Base-by-base conservation (phyloP, 1,140 invertebrate species). In the Drosophila azteca region DNA sequence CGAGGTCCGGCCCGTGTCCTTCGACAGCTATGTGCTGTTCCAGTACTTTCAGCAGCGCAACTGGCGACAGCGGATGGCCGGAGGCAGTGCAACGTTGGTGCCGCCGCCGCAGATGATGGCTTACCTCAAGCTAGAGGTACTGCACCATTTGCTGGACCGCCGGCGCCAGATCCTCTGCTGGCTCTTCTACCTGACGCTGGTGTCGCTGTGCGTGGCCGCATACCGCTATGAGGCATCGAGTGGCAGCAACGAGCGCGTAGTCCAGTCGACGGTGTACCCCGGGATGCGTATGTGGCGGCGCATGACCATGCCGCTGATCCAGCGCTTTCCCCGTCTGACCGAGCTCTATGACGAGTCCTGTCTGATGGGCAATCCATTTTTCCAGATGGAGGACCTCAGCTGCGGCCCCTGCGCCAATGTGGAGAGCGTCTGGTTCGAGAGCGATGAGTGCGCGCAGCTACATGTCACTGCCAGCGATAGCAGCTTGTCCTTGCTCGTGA, bases 311-410 rank as follows among this genome's bases (percentile, higher is more conserved):
- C 93, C 93, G 35, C 69, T 93, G 0, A 93, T 93, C 15, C 91
- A 92, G 62, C 69, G 90, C 51, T 93, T 93, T 84, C 93, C 93
- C 13, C 90, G 89, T 3, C 77, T 91, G 1, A 93, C 93, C 50
- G 91, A 94, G 82, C 94, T 94, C 43, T 95, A 96, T 78, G 95
- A 96, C 91, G 95, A 96, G 91, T 94, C 93, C 75, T 96, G 95
- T 79, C 87, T 96, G 29, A 88, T 96, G 53, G 92, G 94, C 74
- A 96, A 96, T 93, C 95, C 95, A 6, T 95, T 94, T 79, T 96
- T 95, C 83, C 92, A 94, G 79, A 52, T 90, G 17, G 90, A 93
- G 17, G 94, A 95, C 78, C 93, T 95, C 81, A 95, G 95, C 74
- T 96, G 95, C 77, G 94, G 94, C 92, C 94, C 95, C 6, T 96